Base-by-base conservation (phyloP, 2,888 invertebrate genomes). In the Deilephila porcellus region DNA sequence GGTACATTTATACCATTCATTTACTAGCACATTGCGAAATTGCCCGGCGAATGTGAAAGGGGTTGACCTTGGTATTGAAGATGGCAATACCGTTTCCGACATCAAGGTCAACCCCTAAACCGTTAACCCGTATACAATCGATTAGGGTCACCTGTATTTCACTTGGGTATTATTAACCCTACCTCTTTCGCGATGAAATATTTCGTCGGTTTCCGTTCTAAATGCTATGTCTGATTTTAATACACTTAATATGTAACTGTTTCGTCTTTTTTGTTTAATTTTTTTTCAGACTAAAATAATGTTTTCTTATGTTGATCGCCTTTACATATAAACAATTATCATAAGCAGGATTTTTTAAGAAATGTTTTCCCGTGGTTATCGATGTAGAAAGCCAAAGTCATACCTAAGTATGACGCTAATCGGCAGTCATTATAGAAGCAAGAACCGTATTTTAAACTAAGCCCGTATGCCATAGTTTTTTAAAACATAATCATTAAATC, bases 71-170 rank as follows among this genome's bases (percentile, higher is more conserved):
- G 67, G 25, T 52, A 67, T 52, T 67, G 52, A 67, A 52, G 67
- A 67, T 67, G 29, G 29, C 25, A 20, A 37, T 45, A 52, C 25
- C 67, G 25, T 52, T 37, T 37, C 63, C 37, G 63, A 63, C 67
- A 20, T 52, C 67, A 67, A 67, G 67, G 67, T 45, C 45, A 67
- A 67, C 67, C 67, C 52, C 25, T 67, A 67, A 67, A 67, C 67
- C 67, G 67, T 67, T 67, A 67, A 67, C 52, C 67, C 52, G 45
- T 67, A 45, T 64, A 67, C 67, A 25, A 20, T 67, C 45, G 67
- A 67, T 67, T 67, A 52, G 52, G 67, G 67, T 67, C 67, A 67
- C 64, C 20, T 64, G 45, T 67, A 29, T 45, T 56, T 56, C 56
- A 56, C n/a, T n/a, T 56, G 17, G 56, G 56, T 56, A n/a, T 56